Conservation (phyloP, 1,140 invertebrate species). For the Polypedilum vanderplanki region DNA sequence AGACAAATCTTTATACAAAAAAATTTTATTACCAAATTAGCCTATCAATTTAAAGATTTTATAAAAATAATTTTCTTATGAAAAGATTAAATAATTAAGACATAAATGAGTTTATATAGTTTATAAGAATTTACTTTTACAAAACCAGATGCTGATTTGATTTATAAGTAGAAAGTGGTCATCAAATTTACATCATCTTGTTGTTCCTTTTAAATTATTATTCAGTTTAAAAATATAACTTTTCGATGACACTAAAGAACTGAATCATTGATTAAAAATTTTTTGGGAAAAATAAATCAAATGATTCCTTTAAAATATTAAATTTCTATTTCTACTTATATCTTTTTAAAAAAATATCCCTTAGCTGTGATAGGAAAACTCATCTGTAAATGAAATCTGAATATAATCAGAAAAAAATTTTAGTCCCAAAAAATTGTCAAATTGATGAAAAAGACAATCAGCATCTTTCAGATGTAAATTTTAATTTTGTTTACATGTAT, state of each 20-base stretch:
- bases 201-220: too few species aligned
- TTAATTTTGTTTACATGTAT: not conserved
- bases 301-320: constrained; percentile 4
- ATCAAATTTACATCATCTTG: too few species aligned
- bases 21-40: not conserved
- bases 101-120: too few species aligned
- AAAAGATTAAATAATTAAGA: too few species aligned
- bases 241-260: too few species aligned
- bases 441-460: constrained; percentile 22
- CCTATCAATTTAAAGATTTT: not conserved
- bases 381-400: not conserved
- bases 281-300: not conserved
- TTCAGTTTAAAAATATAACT: too few species aligned
- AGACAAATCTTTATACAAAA: constrained; percentile 27
- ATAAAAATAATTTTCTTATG: too few species aligned
- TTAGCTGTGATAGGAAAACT: constrained; percentile 17
- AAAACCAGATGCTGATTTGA: too few species aligned
- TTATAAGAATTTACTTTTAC: too few species aligned
- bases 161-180: too few species aligned
- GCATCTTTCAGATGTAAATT: not conserved
- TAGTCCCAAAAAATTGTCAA: not conserved
- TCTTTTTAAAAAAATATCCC: not conserved
- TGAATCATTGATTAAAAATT: too few species aligned
- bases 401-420: constrained; percentile 1
- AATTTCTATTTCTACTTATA: not conserved